Evolutionary conservation across 2,888 invertebrate genomes (phyloP).

Genomic region (Seira ritae): DNA sequence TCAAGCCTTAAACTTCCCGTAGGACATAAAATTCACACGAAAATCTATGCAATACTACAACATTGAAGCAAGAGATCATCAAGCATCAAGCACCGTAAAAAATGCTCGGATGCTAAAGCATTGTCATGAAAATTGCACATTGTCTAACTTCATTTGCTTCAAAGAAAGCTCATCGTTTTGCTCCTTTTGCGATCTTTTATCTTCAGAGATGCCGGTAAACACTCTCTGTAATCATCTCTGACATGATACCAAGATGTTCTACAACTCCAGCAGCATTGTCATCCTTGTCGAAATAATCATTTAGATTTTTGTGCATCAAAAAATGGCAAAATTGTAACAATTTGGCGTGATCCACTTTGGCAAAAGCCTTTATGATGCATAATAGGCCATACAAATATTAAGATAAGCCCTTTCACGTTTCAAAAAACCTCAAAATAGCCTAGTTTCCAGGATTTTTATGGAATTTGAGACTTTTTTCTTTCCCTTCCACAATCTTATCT

Average conservation of each 20-base stretch:
- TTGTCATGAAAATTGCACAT: neutral
- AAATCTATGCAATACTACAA: neutral
- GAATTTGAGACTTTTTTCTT: constrained; percentile 11
- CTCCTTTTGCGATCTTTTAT: neutral
- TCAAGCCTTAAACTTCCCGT: neutral
- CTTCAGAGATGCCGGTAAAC: neutral
- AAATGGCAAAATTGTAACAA: constrained; percentile 6
- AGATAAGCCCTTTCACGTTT: neutral
- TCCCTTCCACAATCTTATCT: constrained; percentile 10
- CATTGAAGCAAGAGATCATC: too few species aligned
- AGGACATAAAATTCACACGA: neutral
- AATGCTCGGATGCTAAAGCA: too few species aligned
- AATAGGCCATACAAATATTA: constrained; percentile 6
- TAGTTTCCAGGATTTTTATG: neutral
- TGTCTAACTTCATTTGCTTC: neutral
- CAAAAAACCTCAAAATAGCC: constrained; percentile 24
- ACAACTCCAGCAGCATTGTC: neutral
- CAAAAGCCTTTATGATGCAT: neutral
- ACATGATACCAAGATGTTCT: constrained; percentile 1
- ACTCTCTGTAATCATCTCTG: constrained; percentile 7
- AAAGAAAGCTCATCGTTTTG: constrained; percentile 13
- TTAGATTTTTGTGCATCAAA: constrained; percentile 1
- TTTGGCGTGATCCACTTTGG: constrained; percentile 9
- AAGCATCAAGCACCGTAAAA: too few species aligned
- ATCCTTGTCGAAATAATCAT: constrained; percentile 7